phyloP scores from a whole-genome alignment of 1,140 invertebrate genomes.

The Adelges cooleyi region DNA sequence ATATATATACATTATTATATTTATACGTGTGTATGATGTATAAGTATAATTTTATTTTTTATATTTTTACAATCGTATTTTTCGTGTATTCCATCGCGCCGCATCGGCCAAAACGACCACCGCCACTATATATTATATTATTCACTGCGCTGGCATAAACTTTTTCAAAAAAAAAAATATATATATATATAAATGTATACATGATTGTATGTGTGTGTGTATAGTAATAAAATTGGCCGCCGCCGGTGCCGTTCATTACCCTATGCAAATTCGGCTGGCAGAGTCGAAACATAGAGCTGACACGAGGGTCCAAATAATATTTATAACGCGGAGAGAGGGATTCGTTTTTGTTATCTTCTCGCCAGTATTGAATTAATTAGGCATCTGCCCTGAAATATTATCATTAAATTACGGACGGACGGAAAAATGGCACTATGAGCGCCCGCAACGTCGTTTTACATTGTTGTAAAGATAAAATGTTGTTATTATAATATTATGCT shows the following conservation, averaged over 20 bases:
- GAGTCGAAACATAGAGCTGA: neutral
- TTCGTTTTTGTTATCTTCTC: constrained; percentile 27
- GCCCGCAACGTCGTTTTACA: neutral
- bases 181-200: too few species aligned
- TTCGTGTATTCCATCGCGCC: neutral
- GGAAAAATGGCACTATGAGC: constrained; percentile 6
- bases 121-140: too few species aligned
- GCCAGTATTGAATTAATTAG: constrained; percentile 28
- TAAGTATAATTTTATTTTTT: too few species aligned
- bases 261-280: constrained; percentile 19
- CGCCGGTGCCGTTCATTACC: constrained; percentile 21
- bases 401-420: constrained; percentile 18
- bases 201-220: neutral
- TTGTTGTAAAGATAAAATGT: too few species aligned
- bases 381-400: constrained; percentile 21
- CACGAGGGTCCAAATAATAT: constrained; percentile 26
- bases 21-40: too few species aligned
- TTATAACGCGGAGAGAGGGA: constrained; percentile 12
- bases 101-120: too few species aligned
- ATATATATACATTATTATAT: too few species aligned
- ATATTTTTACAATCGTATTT: neutral
- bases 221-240: constrained; percentile 13
- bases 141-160: too few species aligned
- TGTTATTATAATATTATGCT: too few species aligned
- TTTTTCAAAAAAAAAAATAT: too few species aligned